Evolutionary conservation across 2,113 vertebrate species (phyloP).

Genomic region (Rhinogobius similis): DNA sequence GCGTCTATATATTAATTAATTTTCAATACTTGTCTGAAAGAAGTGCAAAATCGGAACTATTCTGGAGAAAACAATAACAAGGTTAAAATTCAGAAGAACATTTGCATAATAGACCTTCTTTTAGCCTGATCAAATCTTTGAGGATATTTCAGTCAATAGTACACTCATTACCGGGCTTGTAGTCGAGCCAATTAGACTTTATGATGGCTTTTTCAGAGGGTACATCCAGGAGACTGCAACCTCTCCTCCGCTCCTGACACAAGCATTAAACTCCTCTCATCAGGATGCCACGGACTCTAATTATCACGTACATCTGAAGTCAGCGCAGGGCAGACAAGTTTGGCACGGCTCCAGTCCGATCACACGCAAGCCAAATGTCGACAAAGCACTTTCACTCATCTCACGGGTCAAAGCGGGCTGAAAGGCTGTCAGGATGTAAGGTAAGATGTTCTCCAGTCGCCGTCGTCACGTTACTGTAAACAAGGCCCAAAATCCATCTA

Average conservation of each 20-base stretch:
- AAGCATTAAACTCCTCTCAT: constrained; percentile 5
- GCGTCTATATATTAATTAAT: no score
- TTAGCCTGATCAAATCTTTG: not conserved
- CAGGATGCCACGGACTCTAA: constrained; percentile 11
- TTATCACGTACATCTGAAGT: constrained; percentile 22
- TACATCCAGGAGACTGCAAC: constrained; percentile 18
- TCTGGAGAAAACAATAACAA: no score
- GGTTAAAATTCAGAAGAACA: no score
- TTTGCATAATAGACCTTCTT: not conserved
- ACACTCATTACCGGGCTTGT: not conserved
- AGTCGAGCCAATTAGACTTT: not conserved
- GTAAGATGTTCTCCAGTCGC: not conserved
- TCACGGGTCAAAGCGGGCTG: not conserved
- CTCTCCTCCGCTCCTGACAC: constrained; percentile 22
- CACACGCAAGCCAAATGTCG: not conserved
- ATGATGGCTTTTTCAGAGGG: constrained; percentile 4
- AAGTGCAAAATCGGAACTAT: no score
- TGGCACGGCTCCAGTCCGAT: not conserved
- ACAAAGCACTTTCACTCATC: constrained; percentile 1
- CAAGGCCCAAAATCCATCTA: no score
- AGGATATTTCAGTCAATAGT: not conserved
- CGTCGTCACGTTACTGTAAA: no score
- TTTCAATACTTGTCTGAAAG: no score
- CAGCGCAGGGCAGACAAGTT: not conserved
- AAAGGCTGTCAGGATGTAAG: not conserved